A percentile compares a stretch with the other conserved stretches of the same genome.
Conservation (phyloP, 2,797 vertebrate genomes). For the Leptatherina wallacei region DNA sequence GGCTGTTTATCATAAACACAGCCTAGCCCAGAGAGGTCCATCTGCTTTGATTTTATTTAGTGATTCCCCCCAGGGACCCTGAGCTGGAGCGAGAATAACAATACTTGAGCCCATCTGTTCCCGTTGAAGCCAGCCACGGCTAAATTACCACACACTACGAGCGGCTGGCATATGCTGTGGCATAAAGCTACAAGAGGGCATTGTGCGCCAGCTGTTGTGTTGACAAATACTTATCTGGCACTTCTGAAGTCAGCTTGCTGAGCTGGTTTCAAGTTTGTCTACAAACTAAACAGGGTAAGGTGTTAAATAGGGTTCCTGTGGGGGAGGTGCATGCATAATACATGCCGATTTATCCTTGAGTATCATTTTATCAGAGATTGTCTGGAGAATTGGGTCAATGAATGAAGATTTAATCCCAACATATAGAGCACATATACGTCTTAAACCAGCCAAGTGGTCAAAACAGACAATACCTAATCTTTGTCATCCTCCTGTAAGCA, state of each 20-base stretch:
- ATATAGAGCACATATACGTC: slow-evolving; percentile 58
- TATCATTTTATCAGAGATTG: slow-evolving; percentile 63
- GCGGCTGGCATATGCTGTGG: slow-evolving; percentile 96
- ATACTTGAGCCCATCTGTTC: slow-evolving; percentile 97
- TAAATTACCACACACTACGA: slow-evolving; percentile 96
- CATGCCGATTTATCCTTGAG: slow-evolving; percentile 63
- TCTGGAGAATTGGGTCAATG: slow-evolving; percentile 73
- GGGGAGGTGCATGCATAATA: slow-evolving; percentile 60
- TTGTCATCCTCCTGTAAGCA: slow-evolving; percentile 44
- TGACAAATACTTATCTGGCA: slow-evolving; percentile 96
- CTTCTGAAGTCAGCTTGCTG: slow-evolving; percentile 92
- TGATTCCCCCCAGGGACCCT: slow-evolving; percentile 90
- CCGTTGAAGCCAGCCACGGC: slow-evolving; percentile 87
- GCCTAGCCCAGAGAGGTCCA: slow-evolving; percentile 91
- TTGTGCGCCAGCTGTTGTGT: slow-evolving; percentile 96
- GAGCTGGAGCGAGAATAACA: slow-evolving; percentile 94
- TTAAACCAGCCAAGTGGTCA: slow-evolving; percentile 54
- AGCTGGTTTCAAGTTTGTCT: slow-evolving; percentile 86
- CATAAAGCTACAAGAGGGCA: slow-evolving; percentile 96
- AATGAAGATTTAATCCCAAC: slow-evolving; percentile 67
- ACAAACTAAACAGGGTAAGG: slow-evolving; percentile 74
- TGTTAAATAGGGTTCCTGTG: slow-evolving; percentile 57
- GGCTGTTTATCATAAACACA: slow-evolving; percentile 92
- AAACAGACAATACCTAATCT: slow-evolving; percentile 63
- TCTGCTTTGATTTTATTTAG: slow-evolving; percentile 99